These are phyloP conservation scores for Schizotus pectinicornis DNA, from an alignment of 2,888 invertebrate genomes.

Conservation along the genomic window DNA sequence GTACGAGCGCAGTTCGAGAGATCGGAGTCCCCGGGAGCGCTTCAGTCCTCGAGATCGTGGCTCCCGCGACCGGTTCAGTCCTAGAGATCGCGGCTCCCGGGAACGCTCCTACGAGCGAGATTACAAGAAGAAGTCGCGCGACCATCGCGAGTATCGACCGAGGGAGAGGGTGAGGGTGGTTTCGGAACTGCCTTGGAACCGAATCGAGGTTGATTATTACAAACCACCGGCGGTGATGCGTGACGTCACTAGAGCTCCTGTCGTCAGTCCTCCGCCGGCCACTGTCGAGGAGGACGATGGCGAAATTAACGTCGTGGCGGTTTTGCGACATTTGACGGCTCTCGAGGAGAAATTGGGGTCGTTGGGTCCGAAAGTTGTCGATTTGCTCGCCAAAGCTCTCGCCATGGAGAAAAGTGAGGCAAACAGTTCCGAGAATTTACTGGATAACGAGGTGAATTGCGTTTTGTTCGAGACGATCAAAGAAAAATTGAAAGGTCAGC, in stretches of 20 bases:
- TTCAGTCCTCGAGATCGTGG: conserved; percentile 1
- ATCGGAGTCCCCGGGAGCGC: conserved; percentile 6
- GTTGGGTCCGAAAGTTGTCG: conserved; percentile 79
- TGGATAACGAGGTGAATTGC: conserved; percentile 74
- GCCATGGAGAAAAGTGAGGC: conserved; percentile 75
- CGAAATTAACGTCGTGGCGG: conserved; percentile 67
- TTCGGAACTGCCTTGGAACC: conserved; percentile 47
- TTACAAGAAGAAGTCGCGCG: conserved; percentile 30
- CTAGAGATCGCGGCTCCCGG: not conserved
- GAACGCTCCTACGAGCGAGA: conserved; percentile 20
- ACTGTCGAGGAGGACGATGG: conserved; percentile 61
- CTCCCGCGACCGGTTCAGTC: not conserved
- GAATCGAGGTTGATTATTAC: conserved; percentile 45
- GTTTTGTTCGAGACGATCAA: conserved; percentile 84
- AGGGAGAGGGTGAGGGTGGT: conserved; percentile 44
- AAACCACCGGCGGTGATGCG: conserved; percentile 41
- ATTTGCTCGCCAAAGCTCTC: conserved; percentile 76
- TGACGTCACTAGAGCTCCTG: no score
- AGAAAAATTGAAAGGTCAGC: conserved; percentile 74
- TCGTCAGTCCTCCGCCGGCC: conserved; percentile 39
- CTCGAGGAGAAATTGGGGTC: conserved; percentile 85
- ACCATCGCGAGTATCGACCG: conserved; percentile 26
- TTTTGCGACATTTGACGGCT: conserved; percentile 78
- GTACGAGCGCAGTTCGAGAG: conserved; percentile 1
- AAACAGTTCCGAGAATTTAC: conserved; percentile 76